Evolutionary conservation across 1,140 invertebrate species (phyloP).

Genomic region (Drosophila rufa): DNA sequence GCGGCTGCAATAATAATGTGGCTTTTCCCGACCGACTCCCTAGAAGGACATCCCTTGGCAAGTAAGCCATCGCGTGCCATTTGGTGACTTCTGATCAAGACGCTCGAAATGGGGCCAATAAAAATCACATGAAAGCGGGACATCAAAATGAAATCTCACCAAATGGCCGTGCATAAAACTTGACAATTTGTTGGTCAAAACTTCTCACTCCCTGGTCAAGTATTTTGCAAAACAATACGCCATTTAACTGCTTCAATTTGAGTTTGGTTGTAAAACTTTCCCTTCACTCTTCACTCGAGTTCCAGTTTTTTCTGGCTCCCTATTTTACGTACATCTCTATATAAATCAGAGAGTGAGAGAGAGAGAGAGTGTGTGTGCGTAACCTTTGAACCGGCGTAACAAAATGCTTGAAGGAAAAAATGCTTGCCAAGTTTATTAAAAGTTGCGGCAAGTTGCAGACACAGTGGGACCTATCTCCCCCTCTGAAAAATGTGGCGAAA

Average conservation of each 20-base stretch:
- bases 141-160: slow-evolving; percentile 54
- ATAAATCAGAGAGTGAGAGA: slow-evolving; percentile 27
- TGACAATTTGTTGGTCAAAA: slow-evolving; percentile 65
- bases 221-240: slow-evolving; percentile 77
- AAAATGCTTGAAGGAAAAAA: slow-evolving; percentile 41
- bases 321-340: slow-evolving; percentile 12
- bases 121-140: slow-evolving; percentile 50
- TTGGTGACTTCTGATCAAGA: slow-evolving; percentile 24
- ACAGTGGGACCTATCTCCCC: slow-evolving; percentile 25
- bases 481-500: background rate
- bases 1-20: slow-evolving; percentile 36
- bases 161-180: slow-evolving; percentile 60
- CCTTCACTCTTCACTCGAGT: slow-evolving; percentile 1
- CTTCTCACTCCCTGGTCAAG: slow-evolving; percentile 59
- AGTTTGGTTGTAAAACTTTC: slow-evolving; percentile 67
- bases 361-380: slow-evolving; percentile 22
- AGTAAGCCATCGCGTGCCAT: slow-evolving; percentile 1
- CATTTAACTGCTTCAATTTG: slow-evolving; percentile 76
- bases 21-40: background rate
- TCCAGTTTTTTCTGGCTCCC: background rate
- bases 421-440: slow-evolving; percentile 79
- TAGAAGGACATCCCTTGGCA: background rate
- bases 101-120: slow-evolving; percentile 26
- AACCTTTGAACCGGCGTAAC: slow-evolving; percentile 53
- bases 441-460: slow-evolving; percentile 69